Percentiles rank a stretch among this genome's conserved stretches.
These are phyloP conservation scores for Conomelus anceps DNA, from an alignment of 2,888 invertebrate genomes.

Conservation along the genomic window DNA sequence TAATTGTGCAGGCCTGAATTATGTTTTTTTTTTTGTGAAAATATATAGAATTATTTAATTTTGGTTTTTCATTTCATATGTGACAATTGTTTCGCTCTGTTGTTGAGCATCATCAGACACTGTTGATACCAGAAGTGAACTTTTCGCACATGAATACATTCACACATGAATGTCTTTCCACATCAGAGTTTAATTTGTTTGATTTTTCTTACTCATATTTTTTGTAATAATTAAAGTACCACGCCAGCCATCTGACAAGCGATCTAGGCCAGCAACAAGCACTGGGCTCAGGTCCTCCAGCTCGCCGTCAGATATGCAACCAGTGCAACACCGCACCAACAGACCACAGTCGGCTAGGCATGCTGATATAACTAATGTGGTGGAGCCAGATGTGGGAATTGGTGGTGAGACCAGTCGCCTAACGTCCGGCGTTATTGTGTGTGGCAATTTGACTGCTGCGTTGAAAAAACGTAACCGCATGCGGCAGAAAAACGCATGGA, in stretches of 20 bases:
- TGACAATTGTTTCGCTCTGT: too few relatives aligned
- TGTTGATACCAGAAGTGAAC: too few relatives aligned
- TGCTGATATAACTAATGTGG: not conserved
- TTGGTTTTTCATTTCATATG: too few relatives aligned
- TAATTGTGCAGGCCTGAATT: too few relatives aligned
- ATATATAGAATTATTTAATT: too few relatives aligned
- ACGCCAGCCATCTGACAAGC: not conserved
- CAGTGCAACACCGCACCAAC: not conserved
- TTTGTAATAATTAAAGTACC: not conserved
- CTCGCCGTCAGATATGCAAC: not conserved
- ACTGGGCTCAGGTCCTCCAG: not conserved
- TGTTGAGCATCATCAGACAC: too few relatives aligned
- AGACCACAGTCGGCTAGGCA: not conserved
- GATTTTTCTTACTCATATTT: too few relatives aligned
- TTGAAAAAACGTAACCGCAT: constrained; percentile 15
- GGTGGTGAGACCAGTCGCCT: constrained; percentile 39
- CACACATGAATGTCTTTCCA: too few relatives aligned
- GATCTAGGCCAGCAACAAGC: not conserved
- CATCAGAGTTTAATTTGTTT: too few relatives aligned
- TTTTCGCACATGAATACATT: too few relatives aligned
- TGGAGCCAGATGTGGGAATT: not conserved
- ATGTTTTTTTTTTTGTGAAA: too few relatives aligned
- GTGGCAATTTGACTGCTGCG: constrained; percentile 44
- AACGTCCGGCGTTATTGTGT: constrained; percentile 46
- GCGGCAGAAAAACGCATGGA: constrained; percentile 17